These are phyloP conservation scores for Dendrocincla tyrannina DNA, from an alignment of 2,797 vertebrate species.

Conservation along the genomic window DNA sequence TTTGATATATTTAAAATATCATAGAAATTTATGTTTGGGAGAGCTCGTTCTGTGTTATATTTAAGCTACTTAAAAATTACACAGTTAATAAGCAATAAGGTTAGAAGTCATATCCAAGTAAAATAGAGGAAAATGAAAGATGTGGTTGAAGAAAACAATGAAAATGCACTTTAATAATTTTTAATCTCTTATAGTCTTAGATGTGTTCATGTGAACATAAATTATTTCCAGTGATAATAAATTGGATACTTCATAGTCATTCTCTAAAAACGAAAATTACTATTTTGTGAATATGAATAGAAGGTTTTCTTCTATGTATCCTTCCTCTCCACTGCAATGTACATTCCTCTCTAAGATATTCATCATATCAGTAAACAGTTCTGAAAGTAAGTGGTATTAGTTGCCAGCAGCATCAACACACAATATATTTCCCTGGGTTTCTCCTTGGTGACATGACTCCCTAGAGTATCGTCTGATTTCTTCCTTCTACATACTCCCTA, in stretches of 20 bases:
- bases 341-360: neutral
- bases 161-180: neutral
- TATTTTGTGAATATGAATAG: neutral
- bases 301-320: neutral
- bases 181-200: neutral
- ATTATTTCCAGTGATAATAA: neutral
- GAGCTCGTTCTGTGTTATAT: neutral
- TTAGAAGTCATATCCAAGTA: neutral
- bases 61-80: neutral
- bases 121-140: neutral
- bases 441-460: neutral
- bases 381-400: neutral
- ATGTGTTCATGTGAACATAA: neutral
- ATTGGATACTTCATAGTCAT: neutral
- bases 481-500: neutral
- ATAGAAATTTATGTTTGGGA: neutral
- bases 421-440: neutral
- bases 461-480: neutral
- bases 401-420: neutral
- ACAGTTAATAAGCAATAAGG: neutral
- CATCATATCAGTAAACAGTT: neutral
- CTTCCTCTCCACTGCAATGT: neutral
- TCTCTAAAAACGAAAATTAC: neutral
- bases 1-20: neutral
- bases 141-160: neutral